Evolutionary conservation across 2,888 invertebrate species (phyloP).

Genomic region (Luffia ferchaultella): DNA sequence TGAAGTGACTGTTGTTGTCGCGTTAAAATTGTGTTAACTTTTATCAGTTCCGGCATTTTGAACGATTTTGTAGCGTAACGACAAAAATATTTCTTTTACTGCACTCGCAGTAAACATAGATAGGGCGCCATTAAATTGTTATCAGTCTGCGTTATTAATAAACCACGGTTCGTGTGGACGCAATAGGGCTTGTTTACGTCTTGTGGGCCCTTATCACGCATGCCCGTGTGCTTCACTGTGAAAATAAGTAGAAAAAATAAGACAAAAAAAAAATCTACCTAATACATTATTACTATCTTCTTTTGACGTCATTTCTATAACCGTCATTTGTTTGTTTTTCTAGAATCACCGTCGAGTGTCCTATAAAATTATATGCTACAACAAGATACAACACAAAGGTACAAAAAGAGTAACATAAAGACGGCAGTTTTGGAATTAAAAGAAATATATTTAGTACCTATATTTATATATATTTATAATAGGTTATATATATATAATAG

Average conservation of each 20-base stretch:
- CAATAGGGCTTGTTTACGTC: slow-evolving; percentile 23
- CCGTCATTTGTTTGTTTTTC: not conserved
- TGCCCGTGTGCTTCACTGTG: not conserved
- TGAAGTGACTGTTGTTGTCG: no score
- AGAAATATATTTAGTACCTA: not conserved
- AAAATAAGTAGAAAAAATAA: not conserved
- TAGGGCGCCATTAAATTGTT: not conserved
- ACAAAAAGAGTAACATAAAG: not conserved
- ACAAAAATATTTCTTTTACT: not conserved
- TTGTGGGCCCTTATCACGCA: slow-evolving; percentile 21
- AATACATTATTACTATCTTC: not conserved
- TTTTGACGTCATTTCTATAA: not conserved
- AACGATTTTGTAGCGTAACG: not conserved
- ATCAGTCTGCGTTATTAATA: not conserved
- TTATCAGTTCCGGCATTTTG: not conserved
- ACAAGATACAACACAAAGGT: no score
- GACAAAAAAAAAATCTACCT: not conserved
- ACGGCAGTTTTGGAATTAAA: not conserved
- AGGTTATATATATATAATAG: not conserved
- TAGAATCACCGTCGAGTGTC: not conserved
- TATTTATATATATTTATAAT: not conserved
- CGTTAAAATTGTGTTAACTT: not conserved
- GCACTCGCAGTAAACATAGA: not conserved
- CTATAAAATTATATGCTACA: no score
- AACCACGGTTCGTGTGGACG: not conserved